Percentiles rank a stretch among this genome's conserved stretches.
phyloP scores from a whole-genome alignment of 1,140 invertebrate genomes.

The Orius insidiosus region DNA sequence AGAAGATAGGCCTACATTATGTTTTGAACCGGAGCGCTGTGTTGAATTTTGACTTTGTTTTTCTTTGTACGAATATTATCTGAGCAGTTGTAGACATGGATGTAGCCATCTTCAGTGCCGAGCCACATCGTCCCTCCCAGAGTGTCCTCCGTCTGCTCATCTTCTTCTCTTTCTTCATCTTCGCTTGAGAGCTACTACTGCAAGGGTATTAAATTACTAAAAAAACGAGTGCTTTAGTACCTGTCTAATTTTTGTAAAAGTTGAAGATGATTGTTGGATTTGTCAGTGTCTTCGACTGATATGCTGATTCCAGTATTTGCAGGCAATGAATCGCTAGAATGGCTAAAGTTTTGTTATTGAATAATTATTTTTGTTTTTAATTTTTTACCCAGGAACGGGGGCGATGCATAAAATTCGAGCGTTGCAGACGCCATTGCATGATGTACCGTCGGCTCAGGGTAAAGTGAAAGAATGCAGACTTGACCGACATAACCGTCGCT shows the following conservation, averaged over 20 bases:
- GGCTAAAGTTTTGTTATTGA: no score
- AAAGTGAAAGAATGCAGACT: conserved; percentile 77
- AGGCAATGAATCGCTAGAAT: conserved; percentile 1
- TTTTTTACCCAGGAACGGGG: conserved; percentile 52
- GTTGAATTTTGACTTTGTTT: conserved; percentile 81
- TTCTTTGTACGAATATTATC: conserved; percentile 93
- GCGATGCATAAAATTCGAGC: conserved; percentile 81
- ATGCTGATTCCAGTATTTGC: conserved; percentile 41
- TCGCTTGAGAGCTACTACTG: conserved; percentile 38
- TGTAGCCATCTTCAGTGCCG: conserved; percentile 89
- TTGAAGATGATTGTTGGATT: conserved; percentile 32
- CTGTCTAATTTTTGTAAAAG: conserved; percentile 23
- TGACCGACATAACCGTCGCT: conserved; percentile 95
- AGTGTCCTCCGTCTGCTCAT: conserved; percentile 29
- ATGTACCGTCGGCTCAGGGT: conserved; percentile 88
- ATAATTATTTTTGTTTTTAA: no score
- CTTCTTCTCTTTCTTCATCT: conserved; percentile 29
- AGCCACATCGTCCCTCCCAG: conserved; percentile 90
- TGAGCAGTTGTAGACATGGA: conserved; percentile 89
- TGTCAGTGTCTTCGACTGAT: conserved; percentile 41
- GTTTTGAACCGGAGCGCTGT: conserved; percentile 67
- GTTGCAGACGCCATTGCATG: conserved; percentile 92
- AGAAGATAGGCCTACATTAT: conserved; percentile 92
- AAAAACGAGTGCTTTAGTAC: no score
- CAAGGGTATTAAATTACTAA: conserved; percentile 7